phyloP scores from a whole-genome alignment of 2,797 vertebrate species.

The Coregonus sp. region DNA sequence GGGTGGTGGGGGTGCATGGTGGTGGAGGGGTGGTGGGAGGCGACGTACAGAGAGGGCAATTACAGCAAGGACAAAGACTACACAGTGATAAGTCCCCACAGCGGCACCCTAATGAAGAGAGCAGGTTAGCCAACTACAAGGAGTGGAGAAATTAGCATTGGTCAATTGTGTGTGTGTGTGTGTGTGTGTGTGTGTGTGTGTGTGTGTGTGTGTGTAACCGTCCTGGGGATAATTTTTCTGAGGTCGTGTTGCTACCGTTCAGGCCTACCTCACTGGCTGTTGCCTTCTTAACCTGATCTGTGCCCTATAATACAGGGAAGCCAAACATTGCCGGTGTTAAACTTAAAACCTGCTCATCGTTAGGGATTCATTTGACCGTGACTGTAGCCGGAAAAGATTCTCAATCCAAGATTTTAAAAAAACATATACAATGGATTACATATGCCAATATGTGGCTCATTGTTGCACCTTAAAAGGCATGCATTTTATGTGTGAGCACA shows the following conservation, averaged over 20 bases:
- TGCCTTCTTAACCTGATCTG: conserved; percentile 54
- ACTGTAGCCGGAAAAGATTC: conserved; percentile 46
- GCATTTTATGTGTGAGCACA: conserved; percentile 18
- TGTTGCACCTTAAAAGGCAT: conserved; percentile 56
- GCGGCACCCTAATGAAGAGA: conserved; percentile 78
- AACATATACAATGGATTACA: conserved; percentile 58
- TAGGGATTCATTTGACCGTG: conserved; percentile 58
- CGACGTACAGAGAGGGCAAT: conserved; percentile 83
- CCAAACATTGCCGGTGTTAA: conserved; percentile 16
- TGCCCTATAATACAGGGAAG: conserved; percentile 46
- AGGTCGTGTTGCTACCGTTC: conserved; percentile 66
- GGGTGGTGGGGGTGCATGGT: conserved; percentile 57
- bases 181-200: conserved; percentile 28
- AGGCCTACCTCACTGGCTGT: conserved; percentile 64
- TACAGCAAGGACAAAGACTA: conserved; percentile 82
- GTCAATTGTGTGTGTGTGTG: conserved; percentile 54
- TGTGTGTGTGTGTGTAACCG: conserved; percentile 65
- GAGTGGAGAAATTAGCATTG: conserved; percentile 62
- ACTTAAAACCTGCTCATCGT: conserved; percentile 63
- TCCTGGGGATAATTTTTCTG: conserved; percentile 68
- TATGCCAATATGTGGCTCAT: conserved; percentile 52
- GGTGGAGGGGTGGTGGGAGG: conserved; percentile 40
- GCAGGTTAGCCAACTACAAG: conserved; percentile 74
- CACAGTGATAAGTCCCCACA: conserved; percentile 79
- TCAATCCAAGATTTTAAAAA: conserved; percentile 57